Conservation (phyloP, 2,888 invertebrate species). For the Boloria euphrosyne region DNA sequence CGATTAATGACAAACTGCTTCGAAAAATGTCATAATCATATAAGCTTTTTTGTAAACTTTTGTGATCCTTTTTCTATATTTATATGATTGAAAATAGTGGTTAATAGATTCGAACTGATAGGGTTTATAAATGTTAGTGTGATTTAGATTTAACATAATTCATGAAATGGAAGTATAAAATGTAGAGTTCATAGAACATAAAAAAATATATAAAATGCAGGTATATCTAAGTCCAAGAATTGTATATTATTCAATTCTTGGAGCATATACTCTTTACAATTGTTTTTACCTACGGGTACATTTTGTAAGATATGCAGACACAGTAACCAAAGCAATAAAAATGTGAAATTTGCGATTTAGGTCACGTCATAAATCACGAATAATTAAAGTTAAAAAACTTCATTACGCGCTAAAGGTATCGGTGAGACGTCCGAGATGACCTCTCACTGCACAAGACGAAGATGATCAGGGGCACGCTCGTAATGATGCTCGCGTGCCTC, state of each 20-base stretch:
- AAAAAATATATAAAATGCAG: too few species aligned
- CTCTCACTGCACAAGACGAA: conserved; percentile 42
- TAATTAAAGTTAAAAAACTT: conserved; percentile 20
- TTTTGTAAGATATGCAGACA: too few species aligned
- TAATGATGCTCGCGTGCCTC: conserved; percentile 72
- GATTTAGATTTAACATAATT: too few species aligned
- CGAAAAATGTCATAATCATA: conserved; percentile 7
- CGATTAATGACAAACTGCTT: conserved; percentile 47
- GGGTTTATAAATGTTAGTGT: too few species aligned
- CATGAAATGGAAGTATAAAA: too few species aligned
- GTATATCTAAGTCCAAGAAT: neutral
- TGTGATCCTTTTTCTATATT: too few species aligned
- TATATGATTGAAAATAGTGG: too few species aligned
- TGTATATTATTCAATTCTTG: neutral
- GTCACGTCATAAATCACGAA: neutral
- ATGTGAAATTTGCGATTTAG: conserved; percentile 2
- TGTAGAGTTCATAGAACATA: too few species aligned
- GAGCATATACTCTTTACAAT: neutral
- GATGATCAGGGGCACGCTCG: conserved; percentile 49
- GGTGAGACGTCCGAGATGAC: conserved; percentile 41
- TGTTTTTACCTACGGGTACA: neutral
- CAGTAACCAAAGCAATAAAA: neutral
- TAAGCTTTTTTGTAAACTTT: neutral
- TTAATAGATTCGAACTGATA: too few species aligned
- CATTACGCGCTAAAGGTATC: conserved; percentile 19